Evolutionary conservation across 2,888 invertebrate genomes (phyloP), one percentile per base, ranked within the genome.

Genomic region (Caenorhabditis becei): DNA sequence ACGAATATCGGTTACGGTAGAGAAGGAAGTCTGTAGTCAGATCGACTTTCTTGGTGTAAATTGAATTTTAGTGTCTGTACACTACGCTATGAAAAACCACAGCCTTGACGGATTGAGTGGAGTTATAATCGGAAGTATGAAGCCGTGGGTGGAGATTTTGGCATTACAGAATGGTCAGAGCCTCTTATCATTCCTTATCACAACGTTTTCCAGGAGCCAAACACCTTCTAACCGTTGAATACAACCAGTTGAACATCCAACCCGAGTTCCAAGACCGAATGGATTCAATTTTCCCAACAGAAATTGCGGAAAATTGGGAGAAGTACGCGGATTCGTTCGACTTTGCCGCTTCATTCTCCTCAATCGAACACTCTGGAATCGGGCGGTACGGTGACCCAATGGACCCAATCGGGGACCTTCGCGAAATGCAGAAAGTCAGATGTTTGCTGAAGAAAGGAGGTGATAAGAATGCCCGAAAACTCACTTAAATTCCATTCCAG

Each of bases 381-480:
- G 74, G 75, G 16, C 56, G 70, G 53, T 80, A 72, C 47, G 80
- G 83, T 4, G 83, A 83, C 28, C 80, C 83, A 14, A 37, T 61
- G 3, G 80, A 83, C 47, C 77, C 80, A 0, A 83, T 83, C 41
- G 83, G 83, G 3, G 83, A 83, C 58, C 44, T 83, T 5, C 35
- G 80, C 53, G 83, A 83, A 59, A 63, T 80, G 26, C 51, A 32
- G 10, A 83, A 83, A 59, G 69, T 77, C 23, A 28, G 41, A 20
- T 83, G 83, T 32, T 24, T 65, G 14, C 35, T 83, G 28, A 83
- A 83, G 49, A 44, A 26, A n/a, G 70, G 69, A 32, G 80, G 80
- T 8, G 5, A 35, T 11, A 35, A 35, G 5, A 5, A 5, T 5
- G 35, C 11, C 11, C 11, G 8, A 35, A 35, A 11, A 35, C 35